Evolutionary conservation across 2,888 invertebrate species (phyloP).

Genomic region (Ceriagrion tenellum): DNA sequence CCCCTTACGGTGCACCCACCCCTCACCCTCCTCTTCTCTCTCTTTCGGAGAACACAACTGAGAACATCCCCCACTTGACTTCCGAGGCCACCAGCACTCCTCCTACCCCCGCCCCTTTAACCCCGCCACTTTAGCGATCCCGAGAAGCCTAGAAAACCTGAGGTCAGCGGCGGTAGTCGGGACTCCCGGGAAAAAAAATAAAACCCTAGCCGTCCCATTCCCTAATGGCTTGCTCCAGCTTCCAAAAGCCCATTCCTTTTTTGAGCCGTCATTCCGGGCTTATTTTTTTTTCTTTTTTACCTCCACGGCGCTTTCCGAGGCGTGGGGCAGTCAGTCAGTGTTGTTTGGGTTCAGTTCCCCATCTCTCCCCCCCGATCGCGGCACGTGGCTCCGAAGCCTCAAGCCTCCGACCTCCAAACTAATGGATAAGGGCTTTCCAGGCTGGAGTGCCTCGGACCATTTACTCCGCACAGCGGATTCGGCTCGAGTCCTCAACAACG

Average conservation of each 20-base stretch:
- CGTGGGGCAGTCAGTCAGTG: background rate
- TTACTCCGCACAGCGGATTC: background rate
- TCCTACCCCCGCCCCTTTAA: background rate
- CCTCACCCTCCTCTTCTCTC: background rate
- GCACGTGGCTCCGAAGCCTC: background rate
- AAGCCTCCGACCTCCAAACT: background rate
- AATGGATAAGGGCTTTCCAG: background rate
- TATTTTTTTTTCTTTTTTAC: no score
- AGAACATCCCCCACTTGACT: conserved; percentile 11
- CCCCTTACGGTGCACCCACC: background rate
- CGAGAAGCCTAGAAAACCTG: background rate
- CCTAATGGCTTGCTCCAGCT: conserved; percentile 20
- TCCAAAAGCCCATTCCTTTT: background rate
- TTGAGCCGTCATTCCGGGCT: background rate
- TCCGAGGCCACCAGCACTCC: background rate
- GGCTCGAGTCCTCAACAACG: background rate
- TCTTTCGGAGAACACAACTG: background rate
- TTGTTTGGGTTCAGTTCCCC: background rate
- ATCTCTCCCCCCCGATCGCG: background rate
- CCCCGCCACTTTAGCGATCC: background rate
- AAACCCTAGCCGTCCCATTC: background rate
- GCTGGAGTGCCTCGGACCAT: background rate
- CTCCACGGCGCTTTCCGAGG: background rate
- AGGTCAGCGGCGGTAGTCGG: conserved; percentile 4
- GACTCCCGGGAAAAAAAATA: background rate